Base-by-base conservation (phyloP, 2,797 vertebrate species). In the Hypotaenidia philippensis region DNA sequence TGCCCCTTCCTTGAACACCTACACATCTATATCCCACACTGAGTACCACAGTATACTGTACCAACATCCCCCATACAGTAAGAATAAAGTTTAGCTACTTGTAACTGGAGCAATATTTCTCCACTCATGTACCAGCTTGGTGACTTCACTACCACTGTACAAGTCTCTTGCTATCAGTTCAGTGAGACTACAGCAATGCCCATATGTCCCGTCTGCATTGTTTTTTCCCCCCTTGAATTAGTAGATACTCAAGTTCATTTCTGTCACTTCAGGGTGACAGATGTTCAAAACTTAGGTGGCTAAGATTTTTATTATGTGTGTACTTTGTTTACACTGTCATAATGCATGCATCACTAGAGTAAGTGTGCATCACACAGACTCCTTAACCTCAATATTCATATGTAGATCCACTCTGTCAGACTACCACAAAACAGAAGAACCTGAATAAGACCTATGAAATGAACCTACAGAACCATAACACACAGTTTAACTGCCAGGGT, bases 151-250 rank as follows among this genome's bases (percentile, higher is more conserved):
- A 21, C 10, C 2, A 7, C 56, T 36, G 60, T 56, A 66, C 19
- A 49, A 53, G 14, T 8, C 59, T 71, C 19, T 29, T 72, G 20
- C 9, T 52, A 23, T 11, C 50, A 44, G 49, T 11, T 83, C 82
- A 74, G 66, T 11, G 25, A 87, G 17, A n/a, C 50, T 41, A 29
- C 12, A 86, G 52, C 47, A 55, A 14, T 55, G 69, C 29, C 3
- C 1, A 41, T 7, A 16, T 9, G 4, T 23, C 44, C 32, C 1
- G 0, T 13, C 16, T 0, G 1, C 8, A 22, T 41, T 53, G 60
- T 36, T 1, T 2, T 78, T 53, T 22, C 6, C 5, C 45, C 45
- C 45, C 50, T 56, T 3, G 2, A 71, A 86, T 41, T 64, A 93
- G 83, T 11, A 60, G 53, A 56, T 5, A 23, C 11, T 60, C 5